Percentiles rank a stretch among this genome's conserved stretches.
Evolutionary conservation across 1,140 invertebrate genomes (phyloP).

Genomic region (Conus ventricosus): DNA sequence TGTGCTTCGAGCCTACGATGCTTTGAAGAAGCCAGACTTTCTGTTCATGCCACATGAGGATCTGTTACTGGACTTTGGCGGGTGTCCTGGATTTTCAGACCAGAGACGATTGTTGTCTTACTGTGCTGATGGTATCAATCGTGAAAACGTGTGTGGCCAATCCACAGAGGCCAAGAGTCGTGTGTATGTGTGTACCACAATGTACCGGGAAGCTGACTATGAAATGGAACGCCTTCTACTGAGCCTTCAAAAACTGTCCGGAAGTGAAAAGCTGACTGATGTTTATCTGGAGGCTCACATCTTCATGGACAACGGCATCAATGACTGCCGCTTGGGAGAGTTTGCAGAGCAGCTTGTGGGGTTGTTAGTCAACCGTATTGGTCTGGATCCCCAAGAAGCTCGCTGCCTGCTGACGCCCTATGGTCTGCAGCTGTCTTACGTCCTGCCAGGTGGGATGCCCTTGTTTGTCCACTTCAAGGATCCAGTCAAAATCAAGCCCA

Average conservation of each 20-base stretch:
- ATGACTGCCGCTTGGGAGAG: constrained; percentile 51
- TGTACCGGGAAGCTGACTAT: constrained; percentile 65
- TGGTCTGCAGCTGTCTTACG: constrained; percentile 59
- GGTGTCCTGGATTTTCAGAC: constrained; percentile 52
- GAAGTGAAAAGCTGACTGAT: constrained; percentile 40
- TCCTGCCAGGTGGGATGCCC: constrained; percentile 52
- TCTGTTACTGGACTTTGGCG: constrained; percentile 47
- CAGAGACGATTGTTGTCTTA: constrained; percentile 43
- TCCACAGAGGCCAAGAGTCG: constrained; percentile 25
- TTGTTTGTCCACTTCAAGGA: constrained; percentile 65
- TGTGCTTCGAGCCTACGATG: constrained; percentile 33
- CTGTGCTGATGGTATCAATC: constrained; percentile 34
- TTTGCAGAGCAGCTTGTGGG: constrained; percentile 64
- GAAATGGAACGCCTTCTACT: constrained; percentile 61
- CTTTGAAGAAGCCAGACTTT: constrained; percentile 39
- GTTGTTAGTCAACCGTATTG: constrained; percentile 54
- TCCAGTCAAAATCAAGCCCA: constrained; percentile 59
- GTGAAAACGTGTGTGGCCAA: background rate
- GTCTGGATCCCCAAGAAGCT: constrained; percentile 40
- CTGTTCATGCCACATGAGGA: constrained; percentile 50
- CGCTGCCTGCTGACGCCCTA: constrained; percentile 58
- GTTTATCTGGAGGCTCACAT: constrained; percentile 63
- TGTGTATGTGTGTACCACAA: constrained; percentile 66
- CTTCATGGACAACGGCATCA: constrained; percentile 67
- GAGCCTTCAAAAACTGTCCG: constrained; percentile 52